Evolutionary conservation across 1,140 invertebrate species (phyloP).

Genomic region (Diuraphis noxia): DNA sequence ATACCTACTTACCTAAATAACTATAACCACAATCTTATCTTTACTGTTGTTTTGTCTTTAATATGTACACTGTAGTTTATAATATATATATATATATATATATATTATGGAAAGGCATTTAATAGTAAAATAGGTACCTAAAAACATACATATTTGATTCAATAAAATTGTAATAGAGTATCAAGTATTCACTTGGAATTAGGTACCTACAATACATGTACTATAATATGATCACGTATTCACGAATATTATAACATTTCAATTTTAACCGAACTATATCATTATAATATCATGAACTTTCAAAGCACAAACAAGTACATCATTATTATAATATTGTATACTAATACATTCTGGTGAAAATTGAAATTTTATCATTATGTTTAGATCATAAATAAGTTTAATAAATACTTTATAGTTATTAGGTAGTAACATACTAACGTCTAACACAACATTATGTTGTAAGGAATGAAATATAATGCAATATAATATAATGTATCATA

Average conservation of each 20-base stretch:
- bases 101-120: neutral
- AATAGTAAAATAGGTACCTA: neutral
- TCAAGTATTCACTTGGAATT: neutral
- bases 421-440: neutral
- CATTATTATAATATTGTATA: no score
- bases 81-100: no score
- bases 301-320: no score
- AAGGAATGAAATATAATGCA: neutral
- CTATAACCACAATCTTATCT: constrained; percentile 3
- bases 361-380: neutral
- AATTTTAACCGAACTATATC: neutral
- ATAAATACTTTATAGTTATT: neutral
- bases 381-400: neutral
- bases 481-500: neutral
- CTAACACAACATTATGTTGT: neutral
- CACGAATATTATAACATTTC: neutral
- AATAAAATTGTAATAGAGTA: neutral
- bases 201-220: neutral
- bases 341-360: no score
- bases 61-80: neutral
- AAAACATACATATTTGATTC: neutral
- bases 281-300: no score
- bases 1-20: no score
- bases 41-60: neutral
- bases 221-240: no score